Evolutionary conservation across 1,140 invertebrate genomes (phyloP), one percentile per base, ranked within the genome.

Genomic region (Cyclina sinensis): DNA sequence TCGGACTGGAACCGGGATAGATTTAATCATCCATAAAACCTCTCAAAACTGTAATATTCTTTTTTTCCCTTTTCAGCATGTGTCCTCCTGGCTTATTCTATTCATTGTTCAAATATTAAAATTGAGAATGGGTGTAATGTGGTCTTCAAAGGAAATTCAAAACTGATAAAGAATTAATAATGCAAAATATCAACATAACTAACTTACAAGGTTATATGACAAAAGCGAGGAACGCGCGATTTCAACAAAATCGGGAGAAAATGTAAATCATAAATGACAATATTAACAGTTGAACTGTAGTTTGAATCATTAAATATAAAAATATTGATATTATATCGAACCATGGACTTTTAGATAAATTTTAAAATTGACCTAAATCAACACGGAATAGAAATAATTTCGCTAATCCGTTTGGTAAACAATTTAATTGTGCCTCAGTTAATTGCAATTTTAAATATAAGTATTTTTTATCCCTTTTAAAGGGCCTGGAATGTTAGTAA

Each of bases 21-120:
- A 3, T 24, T 78, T 54, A 78, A 78, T 27, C 43, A 32, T 78
- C 73, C 5, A 16, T 48, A 11, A 74, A 48, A 78, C 7, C 24
- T 37, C 32, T 78, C 18, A 16, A 78, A 30, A 48, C 46, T 24
- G 4, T 18, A 27, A 78, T 24, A 21, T 39, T 30, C 73, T 30
- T 43, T 78, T 43, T 14, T 78, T 54, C n/a, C 21, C 11, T 32
- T 14, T 27, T 30, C 39, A 46, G 4, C 16, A 18, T 27, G 27
- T 48, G 48, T 14, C 48, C 48, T 54, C n/a, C 5, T 5, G 27
- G 39, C 39, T 70, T 70, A 70, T 70, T 70, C n/a, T 70, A 70
- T 70, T 37, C 18, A 48, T 78, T 51, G 43, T 78, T 78, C 73
- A 46, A 54, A 78, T 48, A 78, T 78, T 78, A 78, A 78, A 78